Conservation (phyloP, 2,797 vertebrate genomes). For the Poecilia gillii region DNA sequence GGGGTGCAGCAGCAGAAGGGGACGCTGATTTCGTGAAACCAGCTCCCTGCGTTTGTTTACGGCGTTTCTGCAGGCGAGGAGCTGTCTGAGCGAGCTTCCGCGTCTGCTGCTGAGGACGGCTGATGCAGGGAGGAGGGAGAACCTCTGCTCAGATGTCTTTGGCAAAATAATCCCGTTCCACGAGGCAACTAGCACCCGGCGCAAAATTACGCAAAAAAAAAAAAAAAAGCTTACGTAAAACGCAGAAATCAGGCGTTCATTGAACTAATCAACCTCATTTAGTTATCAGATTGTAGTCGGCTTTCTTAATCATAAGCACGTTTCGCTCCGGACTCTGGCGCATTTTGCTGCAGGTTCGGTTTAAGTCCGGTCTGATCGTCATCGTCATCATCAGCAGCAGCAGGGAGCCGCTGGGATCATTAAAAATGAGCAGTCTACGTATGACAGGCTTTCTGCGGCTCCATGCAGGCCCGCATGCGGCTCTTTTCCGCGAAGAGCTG, state of each 20-base stretch:
- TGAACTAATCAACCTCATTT: slow-evolving; percentile 3
- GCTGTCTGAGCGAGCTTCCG: slow-evolving; percentile 36
- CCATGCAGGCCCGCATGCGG: slow-evolving; percentile 37
- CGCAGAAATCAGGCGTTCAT: slow-evolving; percentile 25
- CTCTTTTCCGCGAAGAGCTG: slow-evolving; percentile 17
- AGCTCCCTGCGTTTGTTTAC: slow-evolving; percentile 53
- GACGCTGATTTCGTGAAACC: slow-evolving; percentile 41
- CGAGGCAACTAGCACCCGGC: slow-evolving; percentile 51
- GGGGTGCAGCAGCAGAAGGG: slow-evolving; percentile 37
- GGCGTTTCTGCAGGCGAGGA: slow-evolving; percentile 36
- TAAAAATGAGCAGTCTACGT: slow-evolving; percentile 51
- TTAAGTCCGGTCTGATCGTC: slow-evolving; percentile 53
- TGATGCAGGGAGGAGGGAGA: slow-evolving; percentile 52
- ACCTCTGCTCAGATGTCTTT: slow-evolving; percentile 28
- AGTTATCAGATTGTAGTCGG: not conserved
- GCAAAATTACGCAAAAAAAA: slow-evolving; percentile 57
- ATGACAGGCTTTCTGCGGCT: slow-evolving; percentile 40
- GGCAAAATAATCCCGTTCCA: slow-evolving; percentile 59
- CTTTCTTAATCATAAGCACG: slow-evolving; percentile 1
- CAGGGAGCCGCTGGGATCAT: slow-evolving; percentile 44
- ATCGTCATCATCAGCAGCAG: not conserved
- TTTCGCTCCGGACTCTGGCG: slow-evolving; percentile 40
- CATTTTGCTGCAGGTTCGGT: slow-evolving; percentile 56
- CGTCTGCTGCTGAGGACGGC: slow-evolving; percentile 43
- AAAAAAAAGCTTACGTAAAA: slow-evolving; percentile 63